Conservation (phyloP, 2,888 invertebrate species). For the Hyposoter dolosus region DNA sequence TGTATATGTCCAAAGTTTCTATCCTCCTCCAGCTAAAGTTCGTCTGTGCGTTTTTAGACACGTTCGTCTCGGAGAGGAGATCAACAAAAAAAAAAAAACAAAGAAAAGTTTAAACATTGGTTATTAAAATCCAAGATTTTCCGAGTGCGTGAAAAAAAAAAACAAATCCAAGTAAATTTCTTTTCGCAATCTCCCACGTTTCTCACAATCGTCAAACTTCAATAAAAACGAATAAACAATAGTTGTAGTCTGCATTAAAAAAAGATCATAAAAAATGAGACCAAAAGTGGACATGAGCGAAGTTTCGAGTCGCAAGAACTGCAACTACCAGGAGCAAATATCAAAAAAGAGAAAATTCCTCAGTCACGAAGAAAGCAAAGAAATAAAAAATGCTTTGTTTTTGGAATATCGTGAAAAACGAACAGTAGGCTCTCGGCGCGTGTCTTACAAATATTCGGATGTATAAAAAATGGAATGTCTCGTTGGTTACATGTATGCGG, state of each 20-base stretch:
- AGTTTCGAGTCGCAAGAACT: not conserved
- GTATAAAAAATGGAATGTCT: constrained; percentile 69
- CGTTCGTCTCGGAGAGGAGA: constrained; percentile 22
- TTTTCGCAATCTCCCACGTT: not conserved
- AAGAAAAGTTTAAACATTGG: not conserved
- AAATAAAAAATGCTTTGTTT: not conserved
- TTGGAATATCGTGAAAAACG: constrained; percentile 51
- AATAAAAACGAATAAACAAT: not conserved
- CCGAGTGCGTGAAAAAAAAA: not conserved
- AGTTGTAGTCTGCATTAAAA: not conserved
- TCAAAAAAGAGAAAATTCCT: not conserved
- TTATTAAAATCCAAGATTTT: not conserved
- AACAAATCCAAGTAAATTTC: constrained; percentile 1
- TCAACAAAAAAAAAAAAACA: not conserved
- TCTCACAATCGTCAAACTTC: not conserved
- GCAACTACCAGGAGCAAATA: not conserved
- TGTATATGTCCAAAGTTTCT: constrained; percentile 16
- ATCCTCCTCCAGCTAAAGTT: not conserved
- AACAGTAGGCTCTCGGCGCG: constrained; percentile 58
- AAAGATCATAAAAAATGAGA: not conserved
- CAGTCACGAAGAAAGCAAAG: not conserved
- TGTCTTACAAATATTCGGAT: constrained; percentile 62
- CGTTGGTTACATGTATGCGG: constrained; percentile 35
- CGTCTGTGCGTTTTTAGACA: constrained; percentile 34
- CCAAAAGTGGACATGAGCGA: not conserved